phyloP scores from a whole-genome alignment of 2,888 invertebrate species.

The Idaea dimidiata region DNA sequence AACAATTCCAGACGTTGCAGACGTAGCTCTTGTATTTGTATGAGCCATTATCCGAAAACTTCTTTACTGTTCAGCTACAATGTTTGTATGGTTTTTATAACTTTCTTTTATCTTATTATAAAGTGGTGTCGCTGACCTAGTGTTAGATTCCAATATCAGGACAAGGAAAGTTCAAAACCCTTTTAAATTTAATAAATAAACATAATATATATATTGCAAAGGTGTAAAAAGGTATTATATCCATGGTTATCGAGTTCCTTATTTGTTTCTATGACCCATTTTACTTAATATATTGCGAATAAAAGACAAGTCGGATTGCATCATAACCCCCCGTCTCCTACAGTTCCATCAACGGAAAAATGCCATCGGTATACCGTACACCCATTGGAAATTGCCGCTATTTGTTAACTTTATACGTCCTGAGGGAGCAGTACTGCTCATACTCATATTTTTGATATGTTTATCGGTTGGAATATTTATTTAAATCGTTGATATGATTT shows the following conservation, averaged over 20 bases:
- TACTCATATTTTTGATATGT: slow-evolving; percentile 27
- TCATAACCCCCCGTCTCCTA: neutral
- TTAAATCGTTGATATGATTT: neutral
- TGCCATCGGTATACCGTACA: slow-evolving; percentile 57
- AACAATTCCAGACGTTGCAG: too few relatives aligned
- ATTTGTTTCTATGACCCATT: neutral
- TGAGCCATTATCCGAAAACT: too few relatives aligned
- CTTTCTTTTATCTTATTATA: too few relatives aligned
- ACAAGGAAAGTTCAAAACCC: too few relatives aligned
- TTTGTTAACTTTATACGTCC: slow-evolving; percentile 64
- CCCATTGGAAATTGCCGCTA: slow-evolving; percentile 58
- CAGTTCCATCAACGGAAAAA: slow-evolving; percentile 36
- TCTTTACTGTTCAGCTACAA: too few relatives aligned
- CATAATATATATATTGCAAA: too few relatives aligned
- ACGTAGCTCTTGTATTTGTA: too few relatives aligned
- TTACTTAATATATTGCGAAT: neutral
- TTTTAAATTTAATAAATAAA: too few relatives aligned
- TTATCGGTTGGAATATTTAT: neutral
- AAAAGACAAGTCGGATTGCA: neutral
- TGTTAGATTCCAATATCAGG: too few relatives aligned
- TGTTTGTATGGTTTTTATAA: too few relatives aligned
- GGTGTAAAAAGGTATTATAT: too few relatives aligned
- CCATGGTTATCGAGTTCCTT: neutral
- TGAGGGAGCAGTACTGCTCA: slow-evolving; percentile 43
- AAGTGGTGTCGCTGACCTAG: too few relatives aligned